Evolutionary conservation across 1,140 invertebrate species (phyloP).

Genomic region (Bemisia tabaci): DNA sequence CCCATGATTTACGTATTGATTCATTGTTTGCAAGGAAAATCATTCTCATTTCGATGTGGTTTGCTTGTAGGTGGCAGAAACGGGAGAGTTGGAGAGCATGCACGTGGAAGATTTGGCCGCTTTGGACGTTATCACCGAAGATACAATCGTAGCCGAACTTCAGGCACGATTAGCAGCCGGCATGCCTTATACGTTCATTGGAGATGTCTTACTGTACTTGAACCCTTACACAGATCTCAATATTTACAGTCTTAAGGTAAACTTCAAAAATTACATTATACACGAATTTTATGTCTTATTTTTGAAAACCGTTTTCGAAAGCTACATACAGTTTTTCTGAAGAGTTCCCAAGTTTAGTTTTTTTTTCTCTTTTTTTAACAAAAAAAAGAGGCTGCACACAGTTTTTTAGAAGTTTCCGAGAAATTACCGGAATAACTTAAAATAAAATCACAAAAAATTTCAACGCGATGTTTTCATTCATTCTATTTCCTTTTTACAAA

Average conservation of each 20-base stretch:
- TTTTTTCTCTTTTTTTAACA: too few relatives aligned
- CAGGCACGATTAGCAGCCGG: conserved; percentile 52
- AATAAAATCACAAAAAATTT: too few relatives aligned
- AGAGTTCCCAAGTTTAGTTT: conserved; percentile 8
- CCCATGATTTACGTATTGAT: too few relatives aligned
- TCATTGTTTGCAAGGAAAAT: too few relatives aligned
- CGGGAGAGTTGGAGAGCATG: conserved; percentile 45
- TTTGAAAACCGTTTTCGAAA: conserved; percentile 13
- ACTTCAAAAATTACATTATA: conserved; percentile 12
- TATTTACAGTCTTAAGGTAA: conserved; percentile 52
- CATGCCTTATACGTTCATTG: conserved; percentile 72
- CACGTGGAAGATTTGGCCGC: conserved; percentile 73
- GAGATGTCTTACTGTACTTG: conserved; percentile 72
- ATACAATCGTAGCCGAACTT: conserved; percentile 58
- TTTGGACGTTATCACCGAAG: conserved; percentile 62
- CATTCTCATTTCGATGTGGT: too few relatives aligned
- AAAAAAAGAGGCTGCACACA: too few relatives aligned
- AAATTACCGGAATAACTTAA: too few relatives aligned
- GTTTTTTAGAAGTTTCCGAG: too few relatives aligned
- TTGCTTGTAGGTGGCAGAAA: conserved; percentile 27
- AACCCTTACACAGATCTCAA: conserved; percentile 65
- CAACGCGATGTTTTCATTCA: too few relatives aligned
- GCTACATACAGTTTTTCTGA: conserved; percentile 9
- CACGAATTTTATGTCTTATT: too few relatives aligned
- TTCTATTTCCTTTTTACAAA: too few relatives aligned